Evolutionary conservation across 1,140 invertebrate genomes (phyloP).

Genomic region (Galleria mellonella): DNA sequence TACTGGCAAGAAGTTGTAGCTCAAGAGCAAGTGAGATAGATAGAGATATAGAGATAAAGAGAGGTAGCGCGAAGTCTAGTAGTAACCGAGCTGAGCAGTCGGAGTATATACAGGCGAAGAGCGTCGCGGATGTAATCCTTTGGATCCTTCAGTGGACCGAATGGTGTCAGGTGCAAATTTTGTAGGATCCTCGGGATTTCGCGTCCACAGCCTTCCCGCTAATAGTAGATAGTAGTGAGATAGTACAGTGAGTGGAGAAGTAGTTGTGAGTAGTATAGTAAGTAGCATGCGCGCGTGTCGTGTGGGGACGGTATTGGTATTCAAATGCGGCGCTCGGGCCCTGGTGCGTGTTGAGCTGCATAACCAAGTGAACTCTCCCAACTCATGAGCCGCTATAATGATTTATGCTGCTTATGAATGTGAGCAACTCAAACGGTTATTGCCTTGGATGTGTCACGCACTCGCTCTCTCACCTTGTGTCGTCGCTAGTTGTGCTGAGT

Average conservation of each 20-base stretch:
- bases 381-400: not conserved
- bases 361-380: slow-evolving; percentile 19
- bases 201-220: slow-evolving; percentile 55
- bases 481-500: slow-evolving; percentile 67
- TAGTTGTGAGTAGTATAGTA: slow-evolving; percentile 65
- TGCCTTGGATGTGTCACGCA: slow-evolving; percentile 35
- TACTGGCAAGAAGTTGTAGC: slow-evolving; percentile 68
- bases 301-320: slow-evolving; percentile 77
- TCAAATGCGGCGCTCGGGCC: slow-evolving; percentile 77
- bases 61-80: slow-evolving; percentile 63
- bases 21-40: slow-evolving; percentile 65
- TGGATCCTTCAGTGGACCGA: slow-evolving; percentile 40
- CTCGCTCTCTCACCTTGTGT: slow-evolving; percentile 72
- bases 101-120: slow-evolving; percentile 47
- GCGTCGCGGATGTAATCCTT: slow-evolving; percentile 51
- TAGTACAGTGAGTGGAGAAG: slow-evolving; percentile 64
- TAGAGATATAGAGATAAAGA: slow-evolving; percentile 59
- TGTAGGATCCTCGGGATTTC: slow-evolving; percentile 54
- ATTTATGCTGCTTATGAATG: not conserved
- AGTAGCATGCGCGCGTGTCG: slow-evolving; percentile 68
- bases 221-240: slow-evolving; percentile 59
- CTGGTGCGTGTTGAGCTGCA: slow-evolving; percentile 48
- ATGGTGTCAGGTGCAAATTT: slow-evolving; percentile 33
- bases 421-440: slow-evolving; percentile 9
- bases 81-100: slow-evolving; percentile 54